Base-by-base conservation (phyloP, 1,140 invertebrate genomes). In the Leptopilina clavipes region DNA sequence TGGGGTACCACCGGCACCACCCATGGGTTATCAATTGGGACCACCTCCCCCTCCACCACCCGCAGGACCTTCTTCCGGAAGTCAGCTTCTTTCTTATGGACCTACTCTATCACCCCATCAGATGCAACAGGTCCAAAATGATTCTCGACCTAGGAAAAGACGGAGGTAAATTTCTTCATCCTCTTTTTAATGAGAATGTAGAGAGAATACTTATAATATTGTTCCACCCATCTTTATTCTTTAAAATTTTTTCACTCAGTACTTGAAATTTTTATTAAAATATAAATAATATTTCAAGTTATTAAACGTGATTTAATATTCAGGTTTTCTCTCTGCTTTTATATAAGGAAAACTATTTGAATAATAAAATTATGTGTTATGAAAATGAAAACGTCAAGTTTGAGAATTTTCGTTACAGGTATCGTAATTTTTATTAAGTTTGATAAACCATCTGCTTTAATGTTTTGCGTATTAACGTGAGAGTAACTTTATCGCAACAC, bases 111-210 rank as follows among this genome's bases (percentile, higher is more conserved):
- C 87, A 84, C 87, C 86, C 76, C 88, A 86, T 85, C 90, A 89
- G 54, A 89, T 86, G 40, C 86, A 89, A 73, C 90, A 89, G 77
- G 79, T 88, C 75, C 90, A 90, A 79, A 75, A 87, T 65, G 89
- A 91, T 74, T 84, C 87, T 70, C 88, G 91, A 70, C 90, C 90
- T 76, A 87, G 89, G 18, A 93, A 92, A 84, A 87, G 92, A 84
- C 81, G 89, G 86, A 92, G 91, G 91, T 91, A 89, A 65, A 65
- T 31, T 31, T 31, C 25, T 2, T n/a, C n/a, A 31, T 31, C 25
- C 1, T 31, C 25, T 31, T 5, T 31, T 2, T 31, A 31, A 31
- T 2, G 5, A 31, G 5, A 31, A 31, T 2, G 25, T 5, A 31
- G 25, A 31, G 1, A 31, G 25, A 48, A 14, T 48, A n/a, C n/a